Evolutionary conservation across 2,888 invertebrate genomes (phyloP).

Genomic region (Dinocampus coccinellae): DNA sequence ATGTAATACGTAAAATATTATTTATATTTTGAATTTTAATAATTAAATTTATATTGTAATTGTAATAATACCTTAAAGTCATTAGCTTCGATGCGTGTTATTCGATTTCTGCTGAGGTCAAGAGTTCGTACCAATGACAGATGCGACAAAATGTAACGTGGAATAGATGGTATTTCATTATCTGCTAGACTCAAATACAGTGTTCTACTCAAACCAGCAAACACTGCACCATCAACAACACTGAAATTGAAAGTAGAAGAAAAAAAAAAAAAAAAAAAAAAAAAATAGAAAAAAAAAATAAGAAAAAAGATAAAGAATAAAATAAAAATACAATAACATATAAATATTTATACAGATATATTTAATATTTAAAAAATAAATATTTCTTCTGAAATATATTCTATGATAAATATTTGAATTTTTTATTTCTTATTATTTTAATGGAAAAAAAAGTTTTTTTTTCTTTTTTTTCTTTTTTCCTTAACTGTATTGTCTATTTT

Average conservation of each 20-base stretch:
- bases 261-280: background rate
- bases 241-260: slow-evolving; percentile 71
- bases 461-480: background rate
- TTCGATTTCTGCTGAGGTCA: slow-evolving; percentile 85
- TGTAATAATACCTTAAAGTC: slow-evolving; percentile 77
- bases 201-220: slow-evolving; percentile 80
- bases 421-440: no score
- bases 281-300: slow-evolving; percentile 2
- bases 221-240: slow-evolving; percentile 79
- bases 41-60: background rate
- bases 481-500: background rate
- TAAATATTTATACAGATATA: background rate
- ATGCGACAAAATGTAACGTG: slow-evolving; percentile 80
- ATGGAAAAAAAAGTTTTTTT: background rate
- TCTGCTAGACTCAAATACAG: slow-evolving; percentile 85
- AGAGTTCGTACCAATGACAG: slow-evolving; percentile 84
- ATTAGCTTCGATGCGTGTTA: slow-evolving; percentile 79
- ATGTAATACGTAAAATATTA: background rate
- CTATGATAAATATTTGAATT: background rate
- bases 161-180: slow-evolving; percentile 82
- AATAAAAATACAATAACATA: background rate
- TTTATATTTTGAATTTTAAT: background rate
- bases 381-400: background rate
- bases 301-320: background rate
- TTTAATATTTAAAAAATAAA: background rate